Evolutionary conservation across 2,888 invertebrate genomes (phyloP).

Genomic region (Oligia latruncula): DNA sequence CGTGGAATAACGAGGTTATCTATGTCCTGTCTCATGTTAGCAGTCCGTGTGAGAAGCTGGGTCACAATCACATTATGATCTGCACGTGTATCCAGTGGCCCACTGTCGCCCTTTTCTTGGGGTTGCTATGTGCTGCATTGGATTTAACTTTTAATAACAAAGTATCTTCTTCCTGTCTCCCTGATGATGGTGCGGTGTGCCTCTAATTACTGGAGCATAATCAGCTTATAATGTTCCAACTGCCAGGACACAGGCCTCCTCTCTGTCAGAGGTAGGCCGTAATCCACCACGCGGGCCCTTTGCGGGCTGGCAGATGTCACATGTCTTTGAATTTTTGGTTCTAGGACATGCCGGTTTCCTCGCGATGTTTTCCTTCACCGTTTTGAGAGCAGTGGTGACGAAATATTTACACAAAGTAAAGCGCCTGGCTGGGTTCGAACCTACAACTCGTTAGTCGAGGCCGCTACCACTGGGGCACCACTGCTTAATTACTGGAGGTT

Average conservation of each 20-base stretch:
- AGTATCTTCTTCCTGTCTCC: background rate
- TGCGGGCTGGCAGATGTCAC: background rate
- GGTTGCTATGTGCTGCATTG: background rate
- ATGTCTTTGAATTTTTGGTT: background rate
- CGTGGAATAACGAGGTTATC: background rate
- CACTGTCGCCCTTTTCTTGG: background rate
- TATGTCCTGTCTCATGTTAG: conserved; percentile 4
- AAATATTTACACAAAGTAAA: background rate
- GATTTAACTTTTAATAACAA: background rate
- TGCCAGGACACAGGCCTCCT: background rate
- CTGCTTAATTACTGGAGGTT: background rate
- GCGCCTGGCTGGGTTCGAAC: background rate
- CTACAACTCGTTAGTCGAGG: background rate
- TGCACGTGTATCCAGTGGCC: background rate
- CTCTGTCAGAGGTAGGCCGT: background rate
- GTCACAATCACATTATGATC: conserved; percentile 13
- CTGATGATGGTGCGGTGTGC: background rate
- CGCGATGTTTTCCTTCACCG: background rate
- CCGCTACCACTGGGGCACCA: background rate
- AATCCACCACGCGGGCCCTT: background rate
- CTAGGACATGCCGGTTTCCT: background rate
- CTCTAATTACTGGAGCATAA: background rate
- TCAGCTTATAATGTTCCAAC: background rate
- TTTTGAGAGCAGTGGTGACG: background rate
- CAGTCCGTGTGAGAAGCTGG: conserved; percentile 4